Evolutionary conservation across 2,113 vertebrate genomes (phyloP), one percentile per base, ranked within the genome.

Genomic region (Hippocampus abdominalis): DNA sequence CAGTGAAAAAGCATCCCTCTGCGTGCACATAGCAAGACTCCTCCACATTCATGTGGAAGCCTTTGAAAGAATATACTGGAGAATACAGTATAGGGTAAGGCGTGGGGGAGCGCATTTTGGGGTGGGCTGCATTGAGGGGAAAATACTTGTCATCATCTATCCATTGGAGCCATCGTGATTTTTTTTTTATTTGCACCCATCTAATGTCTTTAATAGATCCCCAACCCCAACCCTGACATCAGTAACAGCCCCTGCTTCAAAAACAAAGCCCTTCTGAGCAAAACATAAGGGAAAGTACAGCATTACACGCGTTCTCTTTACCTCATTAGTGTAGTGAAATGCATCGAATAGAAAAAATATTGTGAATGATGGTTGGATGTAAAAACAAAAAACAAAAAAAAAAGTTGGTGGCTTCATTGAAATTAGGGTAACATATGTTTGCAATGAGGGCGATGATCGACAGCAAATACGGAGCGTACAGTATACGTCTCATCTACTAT

Each of bases 111-210:
- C 74, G 68, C 49, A 72, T 80, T 32, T 49, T 64, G 32, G 71
- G 79, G 72, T 27, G 56, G 79, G 80, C 74, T 86, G 82, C 79
- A 84, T 88, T 84, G 86, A 87, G 81, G 81, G 80, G 74, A 81
- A 83, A 88, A 89, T 84, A 80, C 80, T 82, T 81, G 77, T 82
- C 85, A 70, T 87, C 85, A 84, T 80, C 56, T 78, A 78, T 76
- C 73, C 75, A 64, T 66, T 18, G 57, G 77, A 83, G 76, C 77
- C 76, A 83, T 73, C 60, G 48, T 71, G 73, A 56, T 18, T 77
- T 62, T 70, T 70, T 71, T 46, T 46, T 23, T 36, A 36, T 36
- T 36, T 44, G 8, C 36, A 20, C 51, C 32, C 66, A n/a, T 62
- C 72, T 49, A 23, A 64, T 71, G 36, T 64, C 67, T 36, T 65